A percentile compares a stretch with the other conserved stretches of the same genome.
phyloP scores from a whole-genome alignment of 2,113 vertebrate genomes.

The Elephas maximus region DNA sequence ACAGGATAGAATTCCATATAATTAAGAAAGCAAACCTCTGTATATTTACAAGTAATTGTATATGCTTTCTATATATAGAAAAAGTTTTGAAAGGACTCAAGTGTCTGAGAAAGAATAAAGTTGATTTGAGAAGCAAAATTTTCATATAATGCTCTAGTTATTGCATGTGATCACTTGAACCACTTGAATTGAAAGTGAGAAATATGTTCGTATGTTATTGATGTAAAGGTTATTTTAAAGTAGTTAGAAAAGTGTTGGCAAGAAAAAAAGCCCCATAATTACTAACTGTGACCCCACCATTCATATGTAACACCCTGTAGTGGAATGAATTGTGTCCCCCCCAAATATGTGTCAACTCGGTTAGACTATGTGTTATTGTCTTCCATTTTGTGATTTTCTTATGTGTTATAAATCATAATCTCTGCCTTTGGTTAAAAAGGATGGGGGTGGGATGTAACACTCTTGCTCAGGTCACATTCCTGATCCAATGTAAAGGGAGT shows the following conservation, averaged over 20 bases:
- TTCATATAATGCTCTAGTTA: neutral
- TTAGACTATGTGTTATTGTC: no score
- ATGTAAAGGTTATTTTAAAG: neutral
- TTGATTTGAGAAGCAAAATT: neutral
- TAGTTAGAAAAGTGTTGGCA: neutral
- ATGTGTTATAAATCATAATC: no score
- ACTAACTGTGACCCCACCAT: neutral
- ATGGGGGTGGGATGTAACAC: no score
- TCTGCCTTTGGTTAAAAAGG: no score
- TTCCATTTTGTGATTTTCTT: no score
- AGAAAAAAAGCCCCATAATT: neutral
- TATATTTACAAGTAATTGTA: neutral
- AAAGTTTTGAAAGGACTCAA: neutral
- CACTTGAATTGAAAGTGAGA: neutral
- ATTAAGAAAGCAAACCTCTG: neutral
- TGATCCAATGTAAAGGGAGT: no score
- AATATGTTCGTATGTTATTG: neutral
- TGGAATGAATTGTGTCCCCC: no score
- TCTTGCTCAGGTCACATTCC: no score
- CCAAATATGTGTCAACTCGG: no score
- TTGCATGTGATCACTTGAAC: neutral
- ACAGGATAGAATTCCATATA: neutral
- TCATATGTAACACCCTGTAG: neutral
- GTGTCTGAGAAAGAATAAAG: neutral
- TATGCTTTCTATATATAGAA: neutral